Conservation (phyloP, 2,113 vertebrate genomes). For the Anarhynchus alexandrinus region DNA sequence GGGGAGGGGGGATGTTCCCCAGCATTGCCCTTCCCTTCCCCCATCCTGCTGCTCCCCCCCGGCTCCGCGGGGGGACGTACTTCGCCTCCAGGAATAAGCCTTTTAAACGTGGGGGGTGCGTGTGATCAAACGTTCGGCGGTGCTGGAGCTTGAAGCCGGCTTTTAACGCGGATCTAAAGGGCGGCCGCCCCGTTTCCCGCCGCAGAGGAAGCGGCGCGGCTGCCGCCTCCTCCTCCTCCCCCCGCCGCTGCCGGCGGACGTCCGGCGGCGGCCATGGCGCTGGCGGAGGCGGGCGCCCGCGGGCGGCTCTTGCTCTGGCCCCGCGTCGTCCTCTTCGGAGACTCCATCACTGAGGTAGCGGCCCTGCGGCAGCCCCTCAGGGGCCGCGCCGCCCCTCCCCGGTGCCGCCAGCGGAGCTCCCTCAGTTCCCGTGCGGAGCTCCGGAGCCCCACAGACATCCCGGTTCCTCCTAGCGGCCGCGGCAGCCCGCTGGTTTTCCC, state of each 20-base stretch:
- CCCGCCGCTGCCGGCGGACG: background rate
- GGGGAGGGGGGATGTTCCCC: too few species aligned
- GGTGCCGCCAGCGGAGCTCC: background rate
- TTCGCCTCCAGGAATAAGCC: too few species aligned
- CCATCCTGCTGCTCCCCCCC: too few species aligned
- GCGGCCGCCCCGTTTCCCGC: too few species aligned
- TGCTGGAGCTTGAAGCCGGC: too few species aligned
- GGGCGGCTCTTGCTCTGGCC: conserved; percentile 70
- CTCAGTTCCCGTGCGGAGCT: background rate
- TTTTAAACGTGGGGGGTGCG: too few species aligned
- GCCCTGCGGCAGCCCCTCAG: background rate
- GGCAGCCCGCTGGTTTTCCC: background rate
- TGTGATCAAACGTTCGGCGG: too few species aligned
- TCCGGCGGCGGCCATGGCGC: background rate
- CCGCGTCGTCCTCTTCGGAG: conserved; percentile 87
- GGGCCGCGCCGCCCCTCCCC: too few species aligned
- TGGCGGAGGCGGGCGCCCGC: background rate
- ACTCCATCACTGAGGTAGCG: conserved; percentile 93
- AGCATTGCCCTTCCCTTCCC: background rate
- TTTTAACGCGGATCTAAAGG: background rate
- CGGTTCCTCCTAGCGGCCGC: background rate
- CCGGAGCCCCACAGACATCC: fast-evolving
- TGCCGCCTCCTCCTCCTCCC: too few species aligned
- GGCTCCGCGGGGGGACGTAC: too few species aligned
- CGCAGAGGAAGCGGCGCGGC: background rate